A percentile compares a stretch with the other conserved stretches of the same genome.
These are phyloP conservation scores for Argyresthia albistria DNA, from an alignment of 2,888 invertebrate genomes.

Conservation along the genomic window DNA sequence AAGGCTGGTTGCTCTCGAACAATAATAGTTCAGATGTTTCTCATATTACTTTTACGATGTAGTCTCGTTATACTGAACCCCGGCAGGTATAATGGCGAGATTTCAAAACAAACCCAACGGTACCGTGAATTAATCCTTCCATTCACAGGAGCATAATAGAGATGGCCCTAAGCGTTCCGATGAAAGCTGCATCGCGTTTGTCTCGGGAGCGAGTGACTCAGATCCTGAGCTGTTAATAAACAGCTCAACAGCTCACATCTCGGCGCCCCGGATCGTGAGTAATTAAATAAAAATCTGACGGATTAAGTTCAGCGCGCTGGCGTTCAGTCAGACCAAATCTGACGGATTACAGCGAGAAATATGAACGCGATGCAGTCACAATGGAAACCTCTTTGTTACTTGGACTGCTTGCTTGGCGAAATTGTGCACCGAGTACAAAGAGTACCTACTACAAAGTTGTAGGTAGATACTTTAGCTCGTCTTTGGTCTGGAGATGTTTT, in stretches of 20 bases:
- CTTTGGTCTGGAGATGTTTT: too few relatives aligned
- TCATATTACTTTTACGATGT: too few relatives aligned
- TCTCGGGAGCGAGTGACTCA: conserved; percentile 10
- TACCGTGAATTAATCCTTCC: background rate
- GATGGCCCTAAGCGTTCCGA: conserved; percentile 10
- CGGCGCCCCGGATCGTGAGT: conserved; percentile 17
- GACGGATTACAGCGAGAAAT: background rate
- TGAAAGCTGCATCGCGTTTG: conserved; percentile 23
- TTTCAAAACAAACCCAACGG: too few relatives aligned
- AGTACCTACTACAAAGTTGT: too few relatives aligned
- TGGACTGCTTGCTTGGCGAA: too few relatives aligned
- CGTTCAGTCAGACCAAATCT: background rate
- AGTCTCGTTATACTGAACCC: too few relatives aligned
- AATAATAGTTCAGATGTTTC: too few relatives aligned
- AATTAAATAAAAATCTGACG: conserved; percentile 45
- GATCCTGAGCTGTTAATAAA: conserved; percentile 24
- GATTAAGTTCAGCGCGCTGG: conserved; percentile 26
- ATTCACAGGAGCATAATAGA: conserved; percentile 9
- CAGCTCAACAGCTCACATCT: conserved; percentile 27
- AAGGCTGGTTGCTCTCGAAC: background rate
- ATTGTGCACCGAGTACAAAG: too few relatives aligned
- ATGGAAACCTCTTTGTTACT: too few relatives aligned
- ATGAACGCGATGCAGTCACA: too few relatives aligned
- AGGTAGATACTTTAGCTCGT: too few relatives aligned
- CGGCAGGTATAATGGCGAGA: too few relatives aligned